Conservation (phyloP, 2,113 vertebrate species). For the Philantomba maxwellii region DNA sequence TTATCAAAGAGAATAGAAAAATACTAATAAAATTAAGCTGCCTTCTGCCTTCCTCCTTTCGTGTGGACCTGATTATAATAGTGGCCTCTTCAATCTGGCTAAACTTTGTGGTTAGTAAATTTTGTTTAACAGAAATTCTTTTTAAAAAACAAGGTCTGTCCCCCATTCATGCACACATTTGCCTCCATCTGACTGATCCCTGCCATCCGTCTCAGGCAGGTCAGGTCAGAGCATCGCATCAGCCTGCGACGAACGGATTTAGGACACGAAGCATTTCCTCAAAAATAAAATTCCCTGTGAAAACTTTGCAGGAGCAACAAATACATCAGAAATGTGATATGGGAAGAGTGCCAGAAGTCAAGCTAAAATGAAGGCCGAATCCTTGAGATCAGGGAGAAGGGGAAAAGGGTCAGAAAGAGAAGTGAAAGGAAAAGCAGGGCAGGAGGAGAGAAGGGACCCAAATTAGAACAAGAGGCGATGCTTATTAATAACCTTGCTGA, state of each 20-base stretch:
- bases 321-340: not conserved
- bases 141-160: not conserved
- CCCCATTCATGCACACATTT: not conserved
- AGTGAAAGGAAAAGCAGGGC: conserved; percentile 57
- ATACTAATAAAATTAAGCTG: not conserved
- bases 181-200: not conserved
- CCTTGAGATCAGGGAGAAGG: not conserved
- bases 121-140: not conserved
- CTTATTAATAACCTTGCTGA: conserved; percentile 73
- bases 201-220: not conserved
- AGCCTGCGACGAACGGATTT: not conserved
- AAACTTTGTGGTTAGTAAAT: not conserved
- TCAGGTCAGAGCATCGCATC: not conserved
- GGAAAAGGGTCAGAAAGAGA: conserved; percentile 46
- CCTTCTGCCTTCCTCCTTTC: not conserved
- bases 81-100: not conserved
- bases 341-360: not conserved
- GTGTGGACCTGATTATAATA: not conserved
- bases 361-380: not conserved
- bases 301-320: not conserved
- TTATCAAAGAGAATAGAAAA: not conserved
- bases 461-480: conserved; percentile 63
- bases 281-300: conserved; percentile 15
- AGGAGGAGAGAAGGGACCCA: conserved; percentile 47
- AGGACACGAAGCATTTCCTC: not conserved